phyloP scores from a whole-genome alignment of 1,140 invertebrate genomes.

The Microplitis demolitor region DNA sequence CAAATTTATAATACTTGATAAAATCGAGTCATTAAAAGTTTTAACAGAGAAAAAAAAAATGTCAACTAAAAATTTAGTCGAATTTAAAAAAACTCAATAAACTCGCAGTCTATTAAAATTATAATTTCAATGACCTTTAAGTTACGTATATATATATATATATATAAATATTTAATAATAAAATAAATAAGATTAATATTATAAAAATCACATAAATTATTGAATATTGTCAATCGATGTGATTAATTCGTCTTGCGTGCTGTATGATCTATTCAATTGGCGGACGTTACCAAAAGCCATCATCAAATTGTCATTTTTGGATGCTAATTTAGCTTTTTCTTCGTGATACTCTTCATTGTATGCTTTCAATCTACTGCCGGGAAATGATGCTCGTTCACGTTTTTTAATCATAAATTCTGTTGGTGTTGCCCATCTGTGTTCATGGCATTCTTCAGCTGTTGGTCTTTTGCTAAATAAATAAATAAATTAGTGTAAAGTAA shows the following conservation, averaged over 20 bases:
- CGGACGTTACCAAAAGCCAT: slow-evolving; percentile 61
- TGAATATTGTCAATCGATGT: slow-evolving; percentile 61
- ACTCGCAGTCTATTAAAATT: too few species aligned
- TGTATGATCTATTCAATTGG: slow-evolving; percentile 74
- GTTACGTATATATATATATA: too few species aligned
- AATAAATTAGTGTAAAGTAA: slow-evolving; percentile 1
- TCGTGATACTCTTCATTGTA: slow-evolving; percentile 79
- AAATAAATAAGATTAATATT: slow-evolving; percentile 7
- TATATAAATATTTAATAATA: too few species aligned
- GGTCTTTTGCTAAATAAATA: slow-evolving; percentile 77
- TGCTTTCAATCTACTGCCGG: slow-evolving; percentile 80
- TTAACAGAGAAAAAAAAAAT: too few species aligned
- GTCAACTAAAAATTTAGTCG: too few species aligned
- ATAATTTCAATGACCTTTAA: too few species aligned
- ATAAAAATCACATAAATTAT: slow-evolving; percentile 42
- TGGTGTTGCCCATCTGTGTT: slow-evolving; percentile 92
- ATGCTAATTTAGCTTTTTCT: slow-evolving; percentile 65
- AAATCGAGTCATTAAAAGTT: too few species aligned
- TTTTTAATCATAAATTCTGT: slow-evolving; percentile 93
- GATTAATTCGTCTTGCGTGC: slow-evolving; percentile 79
- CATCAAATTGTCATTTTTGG: slow-evolving; percentile 64
- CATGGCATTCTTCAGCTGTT: slow-evolving; percentile 89
- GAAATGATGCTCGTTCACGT: slow-evolving; percentile 84
- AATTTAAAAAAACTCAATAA: too few species aligned
- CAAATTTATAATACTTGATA: too few species aligned